phyloP scores from a whole-genome alignment of 2,888 invertebrate species.

The Netelia melanura region DNA sequence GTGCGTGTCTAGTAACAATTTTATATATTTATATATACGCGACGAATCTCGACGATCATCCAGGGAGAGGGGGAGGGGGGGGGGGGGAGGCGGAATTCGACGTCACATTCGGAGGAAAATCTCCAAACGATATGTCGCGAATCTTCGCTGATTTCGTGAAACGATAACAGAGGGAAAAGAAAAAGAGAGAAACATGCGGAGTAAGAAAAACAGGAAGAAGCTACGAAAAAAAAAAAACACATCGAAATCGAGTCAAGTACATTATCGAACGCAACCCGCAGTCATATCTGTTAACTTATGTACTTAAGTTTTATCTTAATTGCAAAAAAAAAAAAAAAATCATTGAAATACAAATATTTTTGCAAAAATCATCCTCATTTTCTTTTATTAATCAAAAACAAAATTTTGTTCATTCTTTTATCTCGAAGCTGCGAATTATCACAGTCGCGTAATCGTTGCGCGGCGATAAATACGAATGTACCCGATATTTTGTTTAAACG shows the following conservation, averaged over 20 bases:
- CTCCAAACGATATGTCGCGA: conserved; percentile 14
- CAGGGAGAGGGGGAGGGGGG: not conserved
- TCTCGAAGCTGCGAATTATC: no score
- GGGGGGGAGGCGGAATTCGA: not conserved
- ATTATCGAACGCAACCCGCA: not conserved
- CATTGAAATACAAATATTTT: no score
- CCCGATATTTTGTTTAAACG: no score
- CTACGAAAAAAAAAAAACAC: not conserved
- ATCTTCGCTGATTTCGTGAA: conserved; percentile 1
- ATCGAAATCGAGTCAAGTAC: not conserved
- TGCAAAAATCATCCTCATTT: no score
- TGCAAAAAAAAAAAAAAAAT: no score
- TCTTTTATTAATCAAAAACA: no score
- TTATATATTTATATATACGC: conserved; percentile 52
- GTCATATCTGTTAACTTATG: not conserved
- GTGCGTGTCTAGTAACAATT: conserved; percentile 58
- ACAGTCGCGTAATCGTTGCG: no score
- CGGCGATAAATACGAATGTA: no score
- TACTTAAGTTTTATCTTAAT: not conserved
- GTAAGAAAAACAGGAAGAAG: not conserved
- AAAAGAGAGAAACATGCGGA: not conserved
- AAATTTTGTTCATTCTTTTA: no score
- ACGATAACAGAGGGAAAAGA: not conserved
- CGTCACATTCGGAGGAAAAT: conserved; percentile 25
- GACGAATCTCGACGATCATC: conserved; percentile 16